These are phyloP conservation scores for Aptenodytes patagonicus DNA, from an alignment of 2,113 vertebrate genomes.

Conservation along the genomic window DNA sequence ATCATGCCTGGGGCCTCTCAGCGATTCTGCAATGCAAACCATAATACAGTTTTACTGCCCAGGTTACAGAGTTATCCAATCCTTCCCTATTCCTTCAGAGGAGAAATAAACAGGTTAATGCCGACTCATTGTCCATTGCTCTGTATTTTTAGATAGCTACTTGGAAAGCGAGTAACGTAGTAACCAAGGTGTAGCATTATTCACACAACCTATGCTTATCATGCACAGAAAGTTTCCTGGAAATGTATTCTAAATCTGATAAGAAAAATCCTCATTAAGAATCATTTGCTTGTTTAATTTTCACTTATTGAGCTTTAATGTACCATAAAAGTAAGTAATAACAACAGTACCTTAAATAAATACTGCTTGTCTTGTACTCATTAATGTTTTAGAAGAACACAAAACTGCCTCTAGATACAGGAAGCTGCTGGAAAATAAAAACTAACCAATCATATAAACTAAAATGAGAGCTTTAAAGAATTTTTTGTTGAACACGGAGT, in stretches of 20 bases:
- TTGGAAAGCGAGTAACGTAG: background rate
- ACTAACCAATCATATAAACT: constrained; percentile 6
- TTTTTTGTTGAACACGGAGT: constrained; percentile 19
- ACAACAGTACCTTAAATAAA: constrained; percentile 9
- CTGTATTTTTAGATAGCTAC: background rate
- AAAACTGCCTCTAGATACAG: constrained; percentile 55
- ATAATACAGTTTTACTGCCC: background rate
- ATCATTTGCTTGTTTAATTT: constrained; percentile 46
- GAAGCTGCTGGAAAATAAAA: constrained; percentile 68
- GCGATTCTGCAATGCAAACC: background rate
- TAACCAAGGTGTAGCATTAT: background rate
- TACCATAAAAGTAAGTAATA: constrained; percentile 1
- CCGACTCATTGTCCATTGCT: background rate
- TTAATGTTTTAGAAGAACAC: constrained; percentile 57
- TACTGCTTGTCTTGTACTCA: background rate
- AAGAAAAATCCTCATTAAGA: constrained; percentile 42
- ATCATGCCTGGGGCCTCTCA: background rate
- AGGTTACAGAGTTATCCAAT: background rate
- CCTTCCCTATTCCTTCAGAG: background rate
- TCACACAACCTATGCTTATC: background rate
- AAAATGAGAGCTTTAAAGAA: constrained; percentile 1
- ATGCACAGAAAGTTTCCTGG: background rate
- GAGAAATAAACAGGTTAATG: background rate
- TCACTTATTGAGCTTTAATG: constrained; percentile 19
- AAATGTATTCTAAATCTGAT: constrained; percentile 15